A percentile compares a stretch with the other conserved stretches of the same genome.
These are phyloP conservation scores for Maccullochella peelii DNA, from an alignment of 2,113 vertebrate species.

Conservation along the genomic window DNA sequence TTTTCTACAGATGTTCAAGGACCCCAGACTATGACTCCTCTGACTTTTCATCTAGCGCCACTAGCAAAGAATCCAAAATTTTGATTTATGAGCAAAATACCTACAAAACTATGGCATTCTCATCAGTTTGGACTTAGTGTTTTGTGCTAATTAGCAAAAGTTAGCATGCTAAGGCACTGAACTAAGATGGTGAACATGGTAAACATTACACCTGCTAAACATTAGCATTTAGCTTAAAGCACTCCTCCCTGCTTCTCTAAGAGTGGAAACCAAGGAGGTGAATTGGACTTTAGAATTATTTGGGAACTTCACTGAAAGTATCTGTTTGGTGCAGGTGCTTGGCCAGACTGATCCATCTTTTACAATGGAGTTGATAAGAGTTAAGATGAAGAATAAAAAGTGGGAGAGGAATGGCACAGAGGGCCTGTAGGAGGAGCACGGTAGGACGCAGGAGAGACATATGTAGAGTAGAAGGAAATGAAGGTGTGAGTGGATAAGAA, in stretches of 20 bases:
- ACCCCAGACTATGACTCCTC: neutral
- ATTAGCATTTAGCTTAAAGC: neutral
- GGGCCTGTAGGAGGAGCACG: neutral
- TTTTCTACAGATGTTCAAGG: neutral
- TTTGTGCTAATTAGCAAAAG: neutral
- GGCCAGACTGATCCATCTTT: neutral
- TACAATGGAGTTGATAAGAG: constrained; percentile 9
- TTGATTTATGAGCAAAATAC: neutral
- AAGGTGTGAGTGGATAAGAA: constrained; percentile 13
- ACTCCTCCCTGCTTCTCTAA: neutral
- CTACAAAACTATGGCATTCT: neutral
- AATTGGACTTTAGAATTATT: neutral
- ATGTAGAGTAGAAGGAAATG: neutral
- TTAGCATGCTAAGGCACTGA: neutral
- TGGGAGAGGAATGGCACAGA: neutral
- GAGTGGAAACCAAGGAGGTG: neutral
- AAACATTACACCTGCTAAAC: neutral
- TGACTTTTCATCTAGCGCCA: neutral
- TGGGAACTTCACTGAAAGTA: neutral
- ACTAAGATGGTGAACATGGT: neutral
- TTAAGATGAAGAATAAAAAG: constrained; percentile 10
- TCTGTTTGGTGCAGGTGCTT: neutral
- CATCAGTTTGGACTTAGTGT: neutral
- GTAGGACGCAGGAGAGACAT: neutral
- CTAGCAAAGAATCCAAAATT: neutral